These are phyloP conservation scores for Alexandromys fortis DNA, from an alignment of 2,113 vertebrate species.

Conservation along the genomic window DNA sequence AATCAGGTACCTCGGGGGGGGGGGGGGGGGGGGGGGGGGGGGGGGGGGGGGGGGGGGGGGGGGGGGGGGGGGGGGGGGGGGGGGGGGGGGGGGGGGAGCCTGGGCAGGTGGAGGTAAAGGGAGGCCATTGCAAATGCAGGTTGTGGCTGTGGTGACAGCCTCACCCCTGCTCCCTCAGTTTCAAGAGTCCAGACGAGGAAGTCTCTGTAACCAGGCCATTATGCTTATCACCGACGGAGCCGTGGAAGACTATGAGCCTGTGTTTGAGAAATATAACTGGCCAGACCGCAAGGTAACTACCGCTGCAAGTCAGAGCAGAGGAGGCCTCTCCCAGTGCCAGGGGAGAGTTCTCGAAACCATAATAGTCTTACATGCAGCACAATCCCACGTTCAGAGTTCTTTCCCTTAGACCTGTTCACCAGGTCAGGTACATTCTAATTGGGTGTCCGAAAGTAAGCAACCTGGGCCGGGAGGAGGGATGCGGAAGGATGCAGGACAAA, in stretches of 20 bases:
- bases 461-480: background rate
- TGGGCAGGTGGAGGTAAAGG: too few species aligned
- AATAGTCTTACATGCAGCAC: background rate
- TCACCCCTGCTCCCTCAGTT: conserved; percentile 76
- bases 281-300: conserved; percentile 92
- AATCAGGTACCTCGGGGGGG: conserved; percentile 87
- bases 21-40: too few species aligned
- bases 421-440: background rate
- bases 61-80: accelerated
- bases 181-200: conserved; percentile 89
- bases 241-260: conserved; percentile 94
- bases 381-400: background rate
- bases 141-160: accelerated
- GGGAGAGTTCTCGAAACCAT: background rate
- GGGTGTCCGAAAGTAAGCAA: background rate
- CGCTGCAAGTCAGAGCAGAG: too few species aligned
- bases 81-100: background rate
- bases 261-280: conserved; percentile 97
- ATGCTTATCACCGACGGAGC: conserved; percentile 98
- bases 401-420: background rate
- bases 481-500: too few species aligned
- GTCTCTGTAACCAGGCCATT: conserved; percentile 97
- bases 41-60: accelerated
- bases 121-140: background rate
- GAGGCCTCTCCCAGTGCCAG: background rate